A percentile compares a stretch with the other conserved stretches of the same genome.
Evolutionary conservation across 2,797 vertebrate genomes (phyloP).

Genomic region (Pipistrellus pygmaeus): DNA sequence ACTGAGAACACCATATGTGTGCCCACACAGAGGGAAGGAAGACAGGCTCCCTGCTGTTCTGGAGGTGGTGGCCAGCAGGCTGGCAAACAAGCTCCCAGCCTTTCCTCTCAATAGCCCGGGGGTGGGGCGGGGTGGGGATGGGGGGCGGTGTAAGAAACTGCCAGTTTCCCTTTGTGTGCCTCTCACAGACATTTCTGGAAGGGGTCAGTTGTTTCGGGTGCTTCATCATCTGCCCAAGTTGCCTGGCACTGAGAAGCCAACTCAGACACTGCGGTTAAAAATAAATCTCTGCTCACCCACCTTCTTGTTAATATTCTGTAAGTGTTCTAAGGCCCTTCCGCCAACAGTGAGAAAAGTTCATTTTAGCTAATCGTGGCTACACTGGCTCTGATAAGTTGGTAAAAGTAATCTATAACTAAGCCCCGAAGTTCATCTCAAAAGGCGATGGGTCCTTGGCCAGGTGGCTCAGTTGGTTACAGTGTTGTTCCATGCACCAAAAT

Average conservation of each 20-base stretch:
- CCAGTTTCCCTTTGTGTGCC: constrained; percentile 12
- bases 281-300: neutral
- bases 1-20: neutral
- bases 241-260: neutral
- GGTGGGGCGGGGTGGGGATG: neutral
- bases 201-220: neutral
- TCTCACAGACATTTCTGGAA: constrained; percentile 42
- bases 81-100: neutral
- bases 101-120: neutral
- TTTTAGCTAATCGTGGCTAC: neutral
- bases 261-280: constrained; percentile 30
- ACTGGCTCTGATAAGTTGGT: neutral
- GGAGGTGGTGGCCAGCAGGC: neutral
- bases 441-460: neutral
- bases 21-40: neutral
- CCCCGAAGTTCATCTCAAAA: neutral
- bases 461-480: neutral
- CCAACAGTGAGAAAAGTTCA: constrained; percentile 8
- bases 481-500: neutral
- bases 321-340: neutral
- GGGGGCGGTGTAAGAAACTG: neutral
- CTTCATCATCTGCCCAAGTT: neutral
- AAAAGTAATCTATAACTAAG: neutral
- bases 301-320: neutral
- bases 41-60: neutral